Conservation (phyloP, 2,797 vertebrate species). For the Acropternis orthonyx region DNA sequence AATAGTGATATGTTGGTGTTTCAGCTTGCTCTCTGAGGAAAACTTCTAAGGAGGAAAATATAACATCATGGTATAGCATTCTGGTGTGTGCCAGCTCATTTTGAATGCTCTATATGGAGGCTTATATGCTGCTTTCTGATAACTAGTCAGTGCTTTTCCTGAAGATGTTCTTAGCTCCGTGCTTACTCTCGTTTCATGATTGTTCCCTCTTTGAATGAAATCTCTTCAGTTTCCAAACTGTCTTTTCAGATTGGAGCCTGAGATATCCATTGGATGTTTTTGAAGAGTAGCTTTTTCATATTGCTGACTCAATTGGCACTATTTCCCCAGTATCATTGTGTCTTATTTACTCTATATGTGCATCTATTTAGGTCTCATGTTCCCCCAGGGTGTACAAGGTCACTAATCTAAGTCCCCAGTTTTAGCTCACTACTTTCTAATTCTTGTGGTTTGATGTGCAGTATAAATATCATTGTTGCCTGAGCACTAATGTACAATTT, state of each 20-base stretch:
- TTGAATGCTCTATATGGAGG: neutral
- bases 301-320: neutral
- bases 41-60: neutral
- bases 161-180: neutral
- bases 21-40: neutral
- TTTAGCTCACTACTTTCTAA: neutral
- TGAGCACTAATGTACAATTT: neutral
- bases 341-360: slow-evolving; percentile 6
- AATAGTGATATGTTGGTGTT: neutral
- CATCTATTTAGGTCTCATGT: neutral
- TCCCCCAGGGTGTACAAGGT: neutral
- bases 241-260: neutral
- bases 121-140: neutral
- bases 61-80: neutral
- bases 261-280: neutral
- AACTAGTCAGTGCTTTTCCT: neutral
- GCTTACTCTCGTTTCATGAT: neutral
- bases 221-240: neutral
- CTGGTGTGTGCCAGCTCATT: neutral
- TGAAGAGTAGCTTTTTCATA: neutral
- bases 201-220: neutral
- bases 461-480: neutral
- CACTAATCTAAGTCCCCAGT: neutral
- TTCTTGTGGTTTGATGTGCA: neutral
- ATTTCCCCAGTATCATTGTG: neutral